Conservation (phyloP, 2,888 invertebrate species). For the Epirrhoe alternata region DNA sequence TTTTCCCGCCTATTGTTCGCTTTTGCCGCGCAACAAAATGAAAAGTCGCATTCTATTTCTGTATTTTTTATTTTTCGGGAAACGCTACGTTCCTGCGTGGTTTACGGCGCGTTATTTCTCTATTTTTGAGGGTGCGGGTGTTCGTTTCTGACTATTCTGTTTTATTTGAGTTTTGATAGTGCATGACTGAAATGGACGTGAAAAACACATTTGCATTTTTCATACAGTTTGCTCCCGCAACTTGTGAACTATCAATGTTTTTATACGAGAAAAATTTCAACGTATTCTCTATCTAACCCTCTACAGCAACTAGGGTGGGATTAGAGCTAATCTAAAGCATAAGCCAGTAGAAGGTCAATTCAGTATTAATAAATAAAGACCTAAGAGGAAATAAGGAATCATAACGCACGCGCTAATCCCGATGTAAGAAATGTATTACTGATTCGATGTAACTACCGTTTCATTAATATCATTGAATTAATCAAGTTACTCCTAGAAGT, state of each 20-base stretch:
- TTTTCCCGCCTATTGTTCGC: slow-evolving; percentile 84
- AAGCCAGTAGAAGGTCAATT: too few species aligned
- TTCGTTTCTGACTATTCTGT: slow-evolving; percentile 69
- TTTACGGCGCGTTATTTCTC: slow-evolving; percentile 59
- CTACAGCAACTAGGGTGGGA: too few species aligned
- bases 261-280: not conserved
- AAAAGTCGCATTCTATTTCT: slow-evolving; percentile 78
- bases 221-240: slow-evolving; percentile 31
- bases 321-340: too few species aligned
- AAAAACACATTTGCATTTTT: slow-evolving; percentile 42
- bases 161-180: slow-evolving; percentile 65
- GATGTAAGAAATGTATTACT: too few species aligned
- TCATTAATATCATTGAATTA: too few species aligned
- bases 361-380: too few species aligned
- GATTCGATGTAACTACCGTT: too few species aligned
- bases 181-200: slow-evolving; percentile 48
- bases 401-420: too few species aligned
- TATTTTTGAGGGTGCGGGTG: slow-evolving; percentile 58
- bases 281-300: not conserved
- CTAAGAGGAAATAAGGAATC: too few species aligned
- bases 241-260: slow-evolving; percentile 1
- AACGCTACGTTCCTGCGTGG: slow-evolving; percentile 65
- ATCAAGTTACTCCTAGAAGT: too few species aligned
- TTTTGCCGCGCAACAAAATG: slow-evolving; percentile 82
- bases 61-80: slow-evolving; percentile 68